These are phyloP conservation scores for Echinarachnius parma DNA, from an alignment of 53 echinoderm and acorn worm species.

Conservation along the genomic window DNA sequence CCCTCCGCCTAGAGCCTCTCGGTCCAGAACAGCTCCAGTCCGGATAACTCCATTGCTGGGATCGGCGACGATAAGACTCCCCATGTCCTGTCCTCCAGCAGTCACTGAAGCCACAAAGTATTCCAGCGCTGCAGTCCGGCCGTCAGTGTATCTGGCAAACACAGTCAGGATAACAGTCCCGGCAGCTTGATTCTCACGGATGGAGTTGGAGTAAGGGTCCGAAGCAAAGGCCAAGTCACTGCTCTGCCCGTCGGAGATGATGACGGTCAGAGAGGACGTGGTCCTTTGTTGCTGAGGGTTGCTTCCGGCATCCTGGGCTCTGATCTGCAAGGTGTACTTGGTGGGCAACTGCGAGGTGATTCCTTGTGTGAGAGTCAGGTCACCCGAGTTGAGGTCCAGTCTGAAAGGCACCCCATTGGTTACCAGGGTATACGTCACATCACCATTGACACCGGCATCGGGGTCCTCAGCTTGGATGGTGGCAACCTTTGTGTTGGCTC, in stretches of 20 bases:
- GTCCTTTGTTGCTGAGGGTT: slow-evolving; percentile 45
- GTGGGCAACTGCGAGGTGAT: slow-evolving; percentile 37
- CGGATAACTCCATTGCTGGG: slow-evolving; percentile 59
- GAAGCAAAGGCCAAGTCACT: slow-evolving; percentile 58
- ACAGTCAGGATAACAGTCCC: slow-evolving; percentile 70
- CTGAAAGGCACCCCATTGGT: slow-evolving; percentile 60
- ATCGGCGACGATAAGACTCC: slow-evolving; percentile 58
- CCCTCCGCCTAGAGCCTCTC: slow-evolving; percentile 57
- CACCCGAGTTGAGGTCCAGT: slow-evolving; percentile 64
- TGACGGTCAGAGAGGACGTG: slow-evolving; percentile 46
- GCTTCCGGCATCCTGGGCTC: slow-evolving; percentile 65
- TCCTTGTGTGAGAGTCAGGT: slow-evolving; percentile 54
- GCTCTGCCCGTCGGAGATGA: slow-evolving; percentile 58
- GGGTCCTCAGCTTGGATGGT: slow-evolving; percentile 67
- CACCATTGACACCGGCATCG: slow-evolving; percentile 78
- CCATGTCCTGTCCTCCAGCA: slow-evolving; percentile 45
- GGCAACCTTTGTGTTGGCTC: slow-evolving; percentile 55
- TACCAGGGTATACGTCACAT: slow-evolving; percentile 60
- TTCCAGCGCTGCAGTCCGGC: slow-evolving; percentile 46
- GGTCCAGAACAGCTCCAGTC: slow-evolving; percentile 60
- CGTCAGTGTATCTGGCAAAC: slow-evolving; percentile 56
- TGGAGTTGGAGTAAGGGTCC: slow-evolving; percentile 45
- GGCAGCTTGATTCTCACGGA: slow-evolving; percentile 60
- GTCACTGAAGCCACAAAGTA: slow-evolving; percentile 78
- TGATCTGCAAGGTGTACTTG: slow-evolving; percentile 55